A percentile compares a stretch with the other conserved stretches of the same genome.
Conservation (phyloP, 2,113 vertebrate species). For the Grus americana region DNA sequence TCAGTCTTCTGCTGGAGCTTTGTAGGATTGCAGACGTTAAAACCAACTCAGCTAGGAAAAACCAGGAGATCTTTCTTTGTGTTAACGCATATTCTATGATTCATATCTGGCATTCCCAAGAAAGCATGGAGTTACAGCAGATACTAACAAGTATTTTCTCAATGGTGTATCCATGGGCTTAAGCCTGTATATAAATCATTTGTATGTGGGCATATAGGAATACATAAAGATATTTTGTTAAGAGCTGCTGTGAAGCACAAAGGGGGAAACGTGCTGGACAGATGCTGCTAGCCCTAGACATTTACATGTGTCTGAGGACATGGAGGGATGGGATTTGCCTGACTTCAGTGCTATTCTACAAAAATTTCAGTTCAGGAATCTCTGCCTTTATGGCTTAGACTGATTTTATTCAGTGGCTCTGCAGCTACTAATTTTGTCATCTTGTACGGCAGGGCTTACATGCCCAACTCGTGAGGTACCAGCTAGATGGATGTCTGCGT, state of each 20-base stretch:
- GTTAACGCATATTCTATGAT: too few species aligned
- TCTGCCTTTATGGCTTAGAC: background rate
- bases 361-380: background rate
- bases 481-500: background rate
- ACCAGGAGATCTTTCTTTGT: background rate
- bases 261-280: background rate
- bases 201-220: too few species aligned
- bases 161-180: background rate
- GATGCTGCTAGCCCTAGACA: background rate
- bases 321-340: background rate
- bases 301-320: background rate
- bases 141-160: background rate
- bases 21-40: background rate
- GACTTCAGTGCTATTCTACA: background rate
- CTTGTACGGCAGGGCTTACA: background rate
- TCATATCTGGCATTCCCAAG: background rate
- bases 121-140: background rate
- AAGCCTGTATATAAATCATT: background rate
- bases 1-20: background rate
- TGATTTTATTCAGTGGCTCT: background rate
- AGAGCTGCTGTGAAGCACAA: background rate
- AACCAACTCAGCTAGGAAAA: background rate
- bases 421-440: background rate
- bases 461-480: background rate
- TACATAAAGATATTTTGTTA: background rate